Evolutionary conservation across 37 sponge, comb jelly and placozoan species (phyloP).

Genomic region (Lycopodina hypogea): DNA sequence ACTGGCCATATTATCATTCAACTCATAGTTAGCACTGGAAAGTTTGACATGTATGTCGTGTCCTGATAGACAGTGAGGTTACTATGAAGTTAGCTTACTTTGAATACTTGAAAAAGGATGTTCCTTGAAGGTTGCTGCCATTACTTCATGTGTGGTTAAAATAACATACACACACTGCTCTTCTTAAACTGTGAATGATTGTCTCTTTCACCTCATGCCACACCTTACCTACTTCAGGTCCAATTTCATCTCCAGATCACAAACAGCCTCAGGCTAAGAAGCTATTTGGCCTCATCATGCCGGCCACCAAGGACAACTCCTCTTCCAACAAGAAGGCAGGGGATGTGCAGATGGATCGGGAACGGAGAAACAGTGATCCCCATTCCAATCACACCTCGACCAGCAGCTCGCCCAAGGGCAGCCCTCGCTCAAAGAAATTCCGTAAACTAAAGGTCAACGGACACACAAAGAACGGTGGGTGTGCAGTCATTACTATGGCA

Average conservation of each 20-base stretch:
- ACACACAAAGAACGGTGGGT: not conserved
- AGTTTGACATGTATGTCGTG: too few relatives aligned
- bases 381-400: conserved; percentile 2
- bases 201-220: not conserved
- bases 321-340: not conserved
- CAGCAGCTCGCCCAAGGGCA: conserved; percentile 8
- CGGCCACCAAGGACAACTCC: not conserved
- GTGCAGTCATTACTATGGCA: too few relatives aligned
- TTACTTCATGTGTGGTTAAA: too few relatives aligned
- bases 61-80: too few relatives aligned
- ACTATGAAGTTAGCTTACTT: too few relatives aligned
- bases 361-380: not conserved
- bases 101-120: too few relatives aligned
- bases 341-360: not conserved
- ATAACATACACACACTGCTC: too few relatives aligned
- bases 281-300: not conserved
- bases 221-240: conserved; percentile 11
- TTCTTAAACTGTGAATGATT: too few relatives aligned
- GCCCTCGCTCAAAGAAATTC: not conserved
- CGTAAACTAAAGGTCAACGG: not conserved
- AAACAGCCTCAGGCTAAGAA: conserved; percentile 12
- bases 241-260: not conserved
- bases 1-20: too few relatives aligned
- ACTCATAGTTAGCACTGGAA: too few relatives aligned
- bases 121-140: too few relatives aligned